Evolutionary conservation across 2,888 invertebrate species (phyloP).

Genomic region (Ophion ventricosus): DNA sequence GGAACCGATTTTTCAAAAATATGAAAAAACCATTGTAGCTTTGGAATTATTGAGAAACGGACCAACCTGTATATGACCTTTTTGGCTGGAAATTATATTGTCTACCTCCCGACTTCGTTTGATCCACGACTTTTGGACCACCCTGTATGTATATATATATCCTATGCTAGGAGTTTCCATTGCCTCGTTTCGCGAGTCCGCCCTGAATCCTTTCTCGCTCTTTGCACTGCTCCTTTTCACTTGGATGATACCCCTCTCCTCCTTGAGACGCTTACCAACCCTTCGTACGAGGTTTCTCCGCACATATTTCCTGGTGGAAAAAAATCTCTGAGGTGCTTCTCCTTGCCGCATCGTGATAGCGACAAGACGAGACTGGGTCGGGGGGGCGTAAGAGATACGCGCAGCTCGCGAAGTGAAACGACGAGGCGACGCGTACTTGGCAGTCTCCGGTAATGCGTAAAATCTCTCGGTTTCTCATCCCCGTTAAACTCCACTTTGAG

Average conservation of each 20-base stretch:
- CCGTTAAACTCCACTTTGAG: not conserved
- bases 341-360: constrained; percentile 19
- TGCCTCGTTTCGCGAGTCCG: constrained; percentile 24
- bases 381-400: constrained; percentile 60
- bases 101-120: no score
- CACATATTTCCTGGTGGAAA: constrained; percentile 65
- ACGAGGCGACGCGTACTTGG: not conserved
- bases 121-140: no score
- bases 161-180: constrained; percentile 52
- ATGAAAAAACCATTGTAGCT: no score
- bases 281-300: constrained; percentile 36
- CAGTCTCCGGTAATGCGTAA: not conserved
- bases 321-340: constrained; percentile 53
- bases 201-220: constrained; percentile 55
- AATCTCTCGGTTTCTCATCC: not conserved
- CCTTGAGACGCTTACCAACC: constrained; percentile 31
- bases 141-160: not conserved
- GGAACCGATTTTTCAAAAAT: no score
- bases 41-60: no score
- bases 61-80: no score
- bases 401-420: not conserved
- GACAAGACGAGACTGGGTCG: constrained; percentile 29
- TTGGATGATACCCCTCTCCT: constrained; percentile 25
- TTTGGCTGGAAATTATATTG: no score
- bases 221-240: constrained; percentile 1